phyloP scores from a whole-genome alignment of 1,140 invertebrate genomes.

The Yoshiicerus persimilis region DNA sequence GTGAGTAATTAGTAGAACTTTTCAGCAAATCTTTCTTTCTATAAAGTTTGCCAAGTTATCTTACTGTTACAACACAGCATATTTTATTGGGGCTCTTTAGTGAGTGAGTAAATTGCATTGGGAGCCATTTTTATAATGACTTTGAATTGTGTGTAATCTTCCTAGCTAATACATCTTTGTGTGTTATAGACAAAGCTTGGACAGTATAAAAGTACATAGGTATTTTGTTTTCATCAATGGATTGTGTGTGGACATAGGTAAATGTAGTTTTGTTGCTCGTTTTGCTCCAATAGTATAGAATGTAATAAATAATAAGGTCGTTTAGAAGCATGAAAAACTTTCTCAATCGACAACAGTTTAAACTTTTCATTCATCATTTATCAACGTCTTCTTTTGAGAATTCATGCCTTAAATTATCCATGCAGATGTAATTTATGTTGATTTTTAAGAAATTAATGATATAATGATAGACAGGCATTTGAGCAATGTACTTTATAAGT shows the following conservation, averaged over 20 bases:
- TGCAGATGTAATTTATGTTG: neutral
- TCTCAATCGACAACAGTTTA: neutral
- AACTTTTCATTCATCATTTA: conserved; percentile 12
- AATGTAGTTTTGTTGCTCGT: neutral
- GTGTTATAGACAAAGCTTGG: too few relatives aligned
- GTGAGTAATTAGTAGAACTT: neutral
- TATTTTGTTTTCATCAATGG: too few relatives aligned
- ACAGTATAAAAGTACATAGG: too few relatives aligned
- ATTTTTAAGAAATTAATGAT: neutral
- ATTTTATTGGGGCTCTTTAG: neutral
- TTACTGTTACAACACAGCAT: neutral
- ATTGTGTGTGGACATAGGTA: neutral
- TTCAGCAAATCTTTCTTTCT: neutral
- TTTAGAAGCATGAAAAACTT: conserved; percentile 8
- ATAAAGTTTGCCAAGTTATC: neutral
- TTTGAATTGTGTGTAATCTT: too few relatives aligned
- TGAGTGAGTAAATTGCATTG: too few relatives aligned
- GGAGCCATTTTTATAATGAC: neutral
- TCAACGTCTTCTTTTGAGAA: neutral
- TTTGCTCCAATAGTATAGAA: neutral
- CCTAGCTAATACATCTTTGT: too few relatives aligned
- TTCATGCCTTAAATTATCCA: neutral
- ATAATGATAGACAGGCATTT: neutral
- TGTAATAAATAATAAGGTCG: neutral
- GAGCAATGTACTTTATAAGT: too few relatives aligned